Evolutionary conservation across 2,113 vertebrate genomes (phyloP), one percentile per base, ranked within the genome.

Genomic region (Podarcis muralis): DNA sequence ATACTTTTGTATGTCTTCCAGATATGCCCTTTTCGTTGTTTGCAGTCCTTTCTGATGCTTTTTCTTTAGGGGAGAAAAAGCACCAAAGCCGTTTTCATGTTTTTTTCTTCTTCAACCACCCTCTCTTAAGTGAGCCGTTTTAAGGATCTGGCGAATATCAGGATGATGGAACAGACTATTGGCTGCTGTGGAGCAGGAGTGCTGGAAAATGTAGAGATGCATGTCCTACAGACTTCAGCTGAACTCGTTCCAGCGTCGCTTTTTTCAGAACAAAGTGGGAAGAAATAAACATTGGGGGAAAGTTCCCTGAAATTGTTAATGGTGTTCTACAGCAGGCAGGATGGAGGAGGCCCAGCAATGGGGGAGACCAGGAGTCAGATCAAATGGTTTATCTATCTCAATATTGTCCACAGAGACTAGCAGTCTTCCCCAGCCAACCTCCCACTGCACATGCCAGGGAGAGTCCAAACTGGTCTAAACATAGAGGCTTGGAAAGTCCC

Each of bases 31-130:
- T 84, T 94, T 95, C 81, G 94, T 95, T 95, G 94, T 93, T 94
- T 96, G 96, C 96, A 95, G 95, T 95, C 88, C 86, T 97, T 96
- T 96, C 95, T 94, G 85, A 91, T 90, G 91, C 93, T 93, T 94
- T 95, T 96, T 94, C 95, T 94, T 91, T 88, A 93, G 91, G 27
- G 59, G 12, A 12, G 9, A 95, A 93, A 93, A 93, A 87, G 72
- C 37, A 94, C 88, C 74, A 93, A 93, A 94, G 93, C 89, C 90
- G 92, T 95, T 95, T 53, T 53, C 25, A 25, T 7, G 27, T 3
- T 74, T 93, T 92, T 92, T 93, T 92, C 93, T 94, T 94, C 94
- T 94, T 93, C 48, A 27, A 25, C 62, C 57, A 9, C 7, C 27
- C 37, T 35, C 37, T 65, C 53, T 81, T 25, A 94, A 93, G 93